Evolutionary conservation across 2,888 invertebrate species (phyloP).

Genomic region (Caenorhabditis sp.): DNA sequence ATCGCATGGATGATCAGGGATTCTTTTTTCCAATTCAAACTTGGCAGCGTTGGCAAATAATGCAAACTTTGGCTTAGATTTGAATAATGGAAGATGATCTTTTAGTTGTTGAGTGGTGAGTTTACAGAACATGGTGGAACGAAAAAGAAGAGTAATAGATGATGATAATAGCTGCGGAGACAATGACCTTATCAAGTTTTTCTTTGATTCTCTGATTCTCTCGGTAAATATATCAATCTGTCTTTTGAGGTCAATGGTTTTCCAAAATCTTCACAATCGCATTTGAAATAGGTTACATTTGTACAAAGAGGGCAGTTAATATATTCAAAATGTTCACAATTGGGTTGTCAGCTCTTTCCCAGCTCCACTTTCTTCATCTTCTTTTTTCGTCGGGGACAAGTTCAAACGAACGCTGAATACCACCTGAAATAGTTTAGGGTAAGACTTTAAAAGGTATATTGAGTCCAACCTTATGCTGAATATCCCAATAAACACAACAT

Average conservation of each 20-base stretch:
- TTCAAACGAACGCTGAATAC: conserved; percentile 18
- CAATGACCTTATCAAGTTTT: too few relatives aligned
- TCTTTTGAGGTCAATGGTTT: too few relatives aligned
- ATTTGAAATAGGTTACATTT: too few relatives aligned
- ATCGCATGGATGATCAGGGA: conserved; percentile 40
- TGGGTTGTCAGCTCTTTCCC: neutral
- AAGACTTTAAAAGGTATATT: neutral
- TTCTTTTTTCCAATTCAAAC: conserved; percentile 15
- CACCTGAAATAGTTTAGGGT: neutral
- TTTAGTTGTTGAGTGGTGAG: too few relatives aligned
- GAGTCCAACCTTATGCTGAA: conserved; percentile 77
- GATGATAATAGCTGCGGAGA: too few relatives aligned
- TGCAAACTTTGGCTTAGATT: conserved; percentile 21
- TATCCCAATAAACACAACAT: conserved; percentile 80
- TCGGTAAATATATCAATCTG: too few relatives aligned
- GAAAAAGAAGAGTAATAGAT: too few relatives aligned
- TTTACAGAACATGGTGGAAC: too few relatives aligned
- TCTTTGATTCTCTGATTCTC: too few relatives aligned
- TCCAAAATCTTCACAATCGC: too few relatives aligned
- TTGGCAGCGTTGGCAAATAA: conserved; percentile 35
- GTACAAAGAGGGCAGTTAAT: too few relatives aligned
- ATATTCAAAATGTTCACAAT: too few relatives aligned
- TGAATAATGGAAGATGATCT: conserved; percentile 10
- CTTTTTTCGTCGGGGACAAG: neutral
- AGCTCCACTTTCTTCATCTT: neutral